phyloP scores from a whole-genome alignment of 1,140 invertebrate species.

The Nasonia vitripennis region DNA sequence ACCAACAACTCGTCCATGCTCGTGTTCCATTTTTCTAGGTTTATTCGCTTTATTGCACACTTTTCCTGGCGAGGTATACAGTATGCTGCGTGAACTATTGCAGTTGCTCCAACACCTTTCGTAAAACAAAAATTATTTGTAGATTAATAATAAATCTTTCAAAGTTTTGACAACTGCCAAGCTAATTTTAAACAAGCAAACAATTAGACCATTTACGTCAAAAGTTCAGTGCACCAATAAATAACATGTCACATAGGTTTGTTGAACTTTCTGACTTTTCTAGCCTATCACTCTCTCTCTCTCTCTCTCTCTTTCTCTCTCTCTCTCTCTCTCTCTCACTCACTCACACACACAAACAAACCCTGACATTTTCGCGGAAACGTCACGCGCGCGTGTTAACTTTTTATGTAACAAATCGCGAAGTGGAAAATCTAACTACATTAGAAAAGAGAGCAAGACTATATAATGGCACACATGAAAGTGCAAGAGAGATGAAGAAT shows the following conservation, averaged over 20 bases:
- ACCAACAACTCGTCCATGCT: slow-evolving; percentile 96
- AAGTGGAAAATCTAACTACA: not conserved
- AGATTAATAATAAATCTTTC: not conserved
- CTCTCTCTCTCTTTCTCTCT: too few relatives aligned
- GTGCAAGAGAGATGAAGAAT: too few relatives aligned
- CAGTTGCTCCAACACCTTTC: slow-evolving; percentile 94
- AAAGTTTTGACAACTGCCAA: not conserved
- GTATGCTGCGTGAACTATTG: slow-evolving; percentile 95
- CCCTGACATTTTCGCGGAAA: not conserved
- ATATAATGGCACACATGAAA: not conserved
- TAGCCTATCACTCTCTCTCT: not conserved
- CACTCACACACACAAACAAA: not conserved
- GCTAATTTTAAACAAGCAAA: not conserved
- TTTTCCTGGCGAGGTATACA: slow-evolving; percentile 95
- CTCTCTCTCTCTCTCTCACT: not conserved
- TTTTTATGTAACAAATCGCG: slow-evolving; percentile 2
- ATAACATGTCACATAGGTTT: not conserved
- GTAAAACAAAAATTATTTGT: slow-evolving; percentile 53
- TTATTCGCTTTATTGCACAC: slow-evolving; percentile 99
- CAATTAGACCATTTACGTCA: not conserved
- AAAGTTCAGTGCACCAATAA: not conserved
- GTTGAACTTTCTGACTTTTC: slow-evolving; percentile 7
- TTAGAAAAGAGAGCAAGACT: not conserved
- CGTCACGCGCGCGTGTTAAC: not conserved
- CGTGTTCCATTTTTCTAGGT: slow-evolving; percentile 99